These are phyloP conservation scores for Epizoanthus stellaris DNA, from an alignment of 92 coral and sea anemone genomes.

Conservation along the genomic window DNA sequence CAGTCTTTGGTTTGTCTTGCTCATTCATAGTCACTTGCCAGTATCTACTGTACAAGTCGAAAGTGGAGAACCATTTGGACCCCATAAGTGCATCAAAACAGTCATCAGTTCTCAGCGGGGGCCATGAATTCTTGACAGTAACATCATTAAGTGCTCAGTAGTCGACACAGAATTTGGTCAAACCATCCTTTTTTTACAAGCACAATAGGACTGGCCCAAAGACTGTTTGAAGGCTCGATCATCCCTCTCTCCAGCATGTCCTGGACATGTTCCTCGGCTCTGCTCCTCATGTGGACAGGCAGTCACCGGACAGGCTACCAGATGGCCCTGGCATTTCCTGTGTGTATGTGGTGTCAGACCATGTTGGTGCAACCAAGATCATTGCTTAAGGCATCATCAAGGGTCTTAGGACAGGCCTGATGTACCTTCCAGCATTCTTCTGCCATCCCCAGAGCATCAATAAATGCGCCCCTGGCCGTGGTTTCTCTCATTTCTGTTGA, in stretches of 20 bases:
- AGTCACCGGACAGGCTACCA: constrained; percentile 48
- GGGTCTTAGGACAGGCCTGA: too few relatives aligned
- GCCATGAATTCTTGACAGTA: constrained; percentile 47
- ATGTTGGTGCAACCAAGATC: too few relatives aligned
- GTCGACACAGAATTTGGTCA: constrained; percentile 35
- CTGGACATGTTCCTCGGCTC: background rate
- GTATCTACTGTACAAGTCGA: background rate
- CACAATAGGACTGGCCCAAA: constrained; percentile 56
- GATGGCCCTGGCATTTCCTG: background rate
- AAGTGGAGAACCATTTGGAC: constrained; percentile 54
- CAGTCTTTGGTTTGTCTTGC: too few relatives aligned
- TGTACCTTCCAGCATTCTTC: too few relatives aligned
- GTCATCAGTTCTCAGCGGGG: constrained; percentile 31
- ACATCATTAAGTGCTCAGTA: constrained; percentile 27
- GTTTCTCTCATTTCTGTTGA: too few relatives aligned
- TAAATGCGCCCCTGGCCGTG: too few relatives aligned
- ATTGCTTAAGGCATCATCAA: too few relatives aligned
- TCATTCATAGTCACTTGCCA: too few relatives aligned
- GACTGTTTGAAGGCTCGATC: constrained; percentile 59
- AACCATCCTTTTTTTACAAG: constrained; percentile 64
- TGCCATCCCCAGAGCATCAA: too few relatives aligned
- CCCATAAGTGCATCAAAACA: constrained; percentile 45
- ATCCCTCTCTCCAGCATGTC: too few relatives aligned
- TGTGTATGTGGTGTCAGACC: too few relatives aligned
- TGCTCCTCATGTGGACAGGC: constrained; percentile 20